Evolutionary conservation across 1,140 invertebrate genomes (phyloP), one percentile per base, ranked within the genome.

Genomic region (Pseudobourletiella spinata): DNA sequence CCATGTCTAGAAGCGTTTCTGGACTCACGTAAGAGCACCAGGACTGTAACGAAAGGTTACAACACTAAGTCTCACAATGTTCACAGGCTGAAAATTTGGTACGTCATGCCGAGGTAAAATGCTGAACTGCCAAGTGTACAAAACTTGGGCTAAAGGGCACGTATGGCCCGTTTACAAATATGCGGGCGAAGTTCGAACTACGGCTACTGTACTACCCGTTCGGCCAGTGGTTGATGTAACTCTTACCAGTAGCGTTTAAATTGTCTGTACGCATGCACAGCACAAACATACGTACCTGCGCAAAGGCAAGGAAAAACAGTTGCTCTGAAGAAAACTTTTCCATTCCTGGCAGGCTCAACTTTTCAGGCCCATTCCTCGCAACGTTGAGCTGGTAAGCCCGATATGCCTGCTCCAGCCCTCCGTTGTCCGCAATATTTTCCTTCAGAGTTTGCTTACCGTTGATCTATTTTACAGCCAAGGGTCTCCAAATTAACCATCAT

Each of bases 281-380:
- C 22, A 15, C 46, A 48, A 6, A 54, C 6, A 30, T 28, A 8
- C 22, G 11, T 43, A 88, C 87, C 76, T 91, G 89, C 26, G 86
- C 89, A 74, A 85, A 92, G 20, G 85, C 81, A 8, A 95, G 79
- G 76, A 90, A 97, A 73, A 96, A 89, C 18, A 96, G 77, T 74
- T 97, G 92, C 43, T 91, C 82, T 43, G 83, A 80, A 1, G 82
- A 83, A 48, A 85, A 70, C 59, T 87, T 83, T 61, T 93, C 82
- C n/a, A 89, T 89, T 0, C 89, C 89, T 30, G 93, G 74, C 61
- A 79, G 75, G 61, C 78, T 75, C 0, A 74, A 73, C 16, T 65
- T 56, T 11, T 59, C 30, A 15, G 22, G 35, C n/a, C 57, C 57
- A 4, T 29, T 3, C 4, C 25, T 18, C 16, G 22, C 20, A 2